Evolutionary conservation across 2,888 invertebrate genomes (phyloP).

Genomic region (Cyclophora albipunctata): DNA sequence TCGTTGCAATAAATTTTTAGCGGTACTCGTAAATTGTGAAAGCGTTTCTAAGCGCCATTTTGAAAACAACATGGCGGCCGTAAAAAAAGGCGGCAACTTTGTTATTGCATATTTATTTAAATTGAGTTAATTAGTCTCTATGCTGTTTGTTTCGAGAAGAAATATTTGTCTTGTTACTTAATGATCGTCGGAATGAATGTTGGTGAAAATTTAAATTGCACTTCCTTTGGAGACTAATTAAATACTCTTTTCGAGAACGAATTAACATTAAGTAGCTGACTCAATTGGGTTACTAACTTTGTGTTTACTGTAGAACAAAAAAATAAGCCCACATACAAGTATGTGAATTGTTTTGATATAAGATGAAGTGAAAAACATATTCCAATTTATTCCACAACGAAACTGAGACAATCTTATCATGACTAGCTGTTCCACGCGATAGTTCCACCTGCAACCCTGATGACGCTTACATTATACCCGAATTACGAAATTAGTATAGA

Average conservation of each 20-base stretch:
- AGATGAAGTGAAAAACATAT: too few species aligned
- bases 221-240: background rate
- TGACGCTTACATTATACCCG: too few species aligned
- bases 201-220: background rate
- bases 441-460: too few species aligned
- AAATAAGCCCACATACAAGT: too few species aligned
- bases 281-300: too few species aligned
- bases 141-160: constrained; percentile 25
- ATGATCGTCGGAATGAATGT: background rate
- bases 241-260: background rate
- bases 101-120: constrained; percentile 45
- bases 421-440: too few species aligned
- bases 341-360: too few species aligned
- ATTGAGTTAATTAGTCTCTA: constrained; percentile 37
- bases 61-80: constrained; percentile 23
- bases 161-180: constrained; percentile 19
- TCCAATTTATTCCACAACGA: too few species aligned
- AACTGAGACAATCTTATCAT: too few species aligned
- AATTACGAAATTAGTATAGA: too few species aligned
- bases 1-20: constrained; percentile 19
- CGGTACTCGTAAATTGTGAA: constrained; percentile 18
- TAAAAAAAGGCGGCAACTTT: constrained; percentile 27
- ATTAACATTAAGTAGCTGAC: too few species aligned
- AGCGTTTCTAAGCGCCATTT: constrained; percentile 22
- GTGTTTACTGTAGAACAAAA: too few species aligned